A percentile compares a stretch with the other conserved stretches of the same genome.
phyloP scores from a whole-genome alignment of 2,888 invertebrate genomes.

The Lepidochitona cinerea region DNA sequence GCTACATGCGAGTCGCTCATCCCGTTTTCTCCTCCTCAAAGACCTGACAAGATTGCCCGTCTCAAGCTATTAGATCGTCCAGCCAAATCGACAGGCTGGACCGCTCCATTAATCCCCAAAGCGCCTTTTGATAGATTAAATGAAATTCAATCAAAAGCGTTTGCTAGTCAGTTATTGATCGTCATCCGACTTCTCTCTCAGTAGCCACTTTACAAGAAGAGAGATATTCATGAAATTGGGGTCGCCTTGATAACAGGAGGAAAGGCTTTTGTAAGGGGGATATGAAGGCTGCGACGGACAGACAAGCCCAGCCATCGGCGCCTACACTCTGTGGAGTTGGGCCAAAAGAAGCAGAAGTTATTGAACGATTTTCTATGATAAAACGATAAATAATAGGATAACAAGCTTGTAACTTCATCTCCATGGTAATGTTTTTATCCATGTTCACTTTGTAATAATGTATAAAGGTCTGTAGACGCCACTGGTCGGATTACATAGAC shows the following conservation, averaged over 20 bases:
- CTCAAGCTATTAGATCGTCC: constrained; percentile 1
- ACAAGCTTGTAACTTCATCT: no score
- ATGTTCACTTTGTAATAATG: no score
- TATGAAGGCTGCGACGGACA: not conserved
- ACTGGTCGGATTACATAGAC: no score
- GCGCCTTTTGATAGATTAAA: constrained; percentile 9
- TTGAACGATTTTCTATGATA: not conserved
- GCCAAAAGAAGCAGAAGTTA: not conserved
- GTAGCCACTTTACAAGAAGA: not conserved
- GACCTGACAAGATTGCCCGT: not conserved
- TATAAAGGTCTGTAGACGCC: no score
- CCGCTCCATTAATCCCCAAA: constrained; percentile 1
- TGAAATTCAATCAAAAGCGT: constrained; percentile 7
- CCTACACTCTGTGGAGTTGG: not conserved
- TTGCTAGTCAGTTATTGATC: constrained; percentile 3
- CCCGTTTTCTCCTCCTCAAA: not conserved
- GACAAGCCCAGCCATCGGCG: not conserved
- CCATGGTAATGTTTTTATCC: no score
- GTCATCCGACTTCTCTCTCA: not conserved
- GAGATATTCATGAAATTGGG: not conserved
- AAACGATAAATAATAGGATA: not conserved
- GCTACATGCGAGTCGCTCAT: constrained; percentile 5
- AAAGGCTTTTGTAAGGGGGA: not conserved
- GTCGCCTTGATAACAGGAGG: not conserved
- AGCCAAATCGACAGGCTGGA: not conserved